Evolutionary conservation across 1,140 invertebrate species (phyloP).

Genomic region (Nebria ingens): DNA sequence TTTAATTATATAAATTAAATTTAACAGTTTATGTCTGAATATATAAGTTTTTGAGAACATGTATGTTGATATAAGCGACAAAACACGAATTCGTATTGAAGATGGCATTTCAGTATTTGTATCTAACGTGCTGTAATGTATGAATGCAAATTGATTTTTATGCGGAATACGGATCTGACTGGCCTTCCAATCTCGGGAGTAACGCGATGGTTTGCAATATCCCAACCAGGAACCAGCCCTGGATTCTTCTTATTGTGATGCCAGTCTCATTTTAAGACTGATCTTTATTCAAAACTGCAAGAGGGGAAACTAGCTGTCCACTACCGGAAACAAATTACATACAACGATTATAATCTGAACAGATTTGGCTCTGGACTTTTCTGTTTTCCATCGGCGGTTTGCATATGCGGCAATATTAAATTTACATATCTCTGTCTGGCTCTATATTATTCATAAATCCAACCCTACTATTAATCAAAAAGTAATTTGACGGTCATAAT

Average conservation of each 20-base stretch:
- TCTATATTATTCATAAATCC: no score
- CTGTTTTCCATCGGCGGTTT: not conserved
- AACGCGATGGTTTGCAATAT: not conserved
- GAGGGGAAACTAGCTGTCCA: not conserved
- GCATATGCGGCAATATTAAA: not conserved
- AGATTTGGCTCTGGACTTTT: not conserved
- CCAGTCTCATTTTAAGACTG: not conserved
- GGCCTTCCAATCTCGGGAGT: not conserved
- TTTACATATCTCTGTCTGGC: not conserved
- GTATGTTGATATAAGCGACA: no score
- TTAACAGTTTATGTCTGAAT: no score
- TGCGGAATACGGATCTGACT: no score
- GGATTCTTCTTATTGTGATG: not conserved
- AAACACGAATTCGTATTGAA: no score
- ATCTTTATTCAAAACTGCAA: not conserved
- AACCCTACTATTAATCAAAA: not conserved
- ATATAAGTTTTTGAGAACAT: no score
- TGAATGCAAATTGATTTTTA: no score
- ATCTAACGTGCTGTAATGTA: no score
- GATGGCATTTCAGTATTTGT: no score
- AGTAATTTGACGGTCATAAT: not conserved
- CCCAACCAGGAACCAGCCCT: not conserved
- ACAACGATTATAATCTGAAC: not conserved
- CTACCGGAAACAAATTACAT: not conserved
- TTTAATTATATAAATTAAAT: no score